Percentiles rank a stretch among this genome's conserved stretches.
These are phyloP conservation scores for Drosophila persimilis DNA, from an alignment of 1,140 invertebrate species.

Conservation along the genomic window DNA sequence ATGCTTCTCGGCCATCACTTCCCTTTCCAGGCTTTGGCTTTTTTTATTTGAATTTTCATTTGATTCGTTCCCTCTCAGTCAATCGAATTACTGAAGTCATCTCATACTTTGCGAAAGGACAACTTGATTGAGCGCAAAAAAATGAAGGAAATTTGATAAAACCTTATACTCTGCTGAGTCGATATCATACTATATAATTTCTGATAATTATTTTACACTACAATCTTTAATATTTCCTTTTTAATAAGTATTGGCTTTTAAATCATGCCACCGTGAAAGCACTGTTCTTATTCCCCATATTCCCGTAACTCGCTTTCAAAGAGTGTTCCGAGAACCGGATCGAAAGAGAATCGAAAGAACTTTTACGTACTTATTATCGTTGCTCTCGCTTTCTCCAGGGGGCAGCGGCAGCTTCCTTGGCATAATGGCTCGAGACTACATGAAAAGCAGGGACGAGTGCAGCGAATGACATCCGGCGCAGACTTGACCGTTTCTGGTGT, in stretches of 20 bases:
- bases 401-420: conserved; percentile 1
- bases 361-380: conserved; percentile 18
- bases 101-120: conserved; percentile 4
- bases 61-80: not conserved
- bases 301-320: no score
- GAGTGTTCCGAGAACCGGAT: no score
- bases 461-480: conserved; percentile 60
- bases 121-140: conserved; percentile 15
- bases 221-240: no score
- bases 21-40: not conserved
- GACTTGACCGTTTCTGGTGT: conserved; percentile 57
- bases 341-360: not conserved
- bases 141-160: not conserved
- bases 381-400: not conserved
- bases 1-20: conserved; percentile 1
- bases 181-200: no score
- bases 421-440: conserved; percentile 65
- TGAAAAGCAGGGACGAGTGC: conserved; percentile 56
- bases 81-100: conserved; percentile 26
- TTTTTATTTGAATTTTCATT: conserved; percentile 30
- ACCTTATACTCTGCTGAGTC: not conserved
- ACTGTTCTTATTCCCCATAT: no score
- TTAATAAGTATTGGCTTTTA: no score
- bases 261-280: no score
- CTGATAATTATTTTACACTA: no score